Evolutionary conservation across 2,113 vertebrate species (phyloP).

Genomic region (Dasyprocta punctata): DNA sequence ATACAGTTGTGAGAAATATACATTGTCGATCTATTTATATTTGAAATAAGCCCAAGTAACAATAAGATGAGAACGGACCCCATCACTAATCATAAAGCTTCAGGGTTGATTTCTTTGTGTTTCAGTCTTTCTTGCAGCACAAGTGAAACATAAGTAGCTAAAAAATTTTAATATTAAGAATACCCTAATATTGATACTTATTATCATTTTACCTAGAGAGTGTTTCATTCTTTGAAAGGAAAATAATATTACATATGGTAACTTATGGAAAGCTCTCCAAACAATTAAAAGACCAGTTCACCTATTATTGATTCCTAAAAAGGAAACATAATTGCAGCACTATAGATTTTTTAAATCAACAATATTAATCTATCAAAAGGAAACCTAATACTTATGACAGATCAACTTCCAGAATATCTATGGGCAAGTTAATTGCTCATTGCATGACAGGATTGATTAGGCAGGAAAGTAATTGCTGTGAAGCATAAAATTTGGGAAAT

Average conservation of each 20-base stretch:
- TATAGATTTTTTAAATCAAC: constrained; percentile 45
- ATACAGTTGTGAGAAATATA: neutral
- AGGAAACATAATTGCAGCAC: constrained; percentile 55
- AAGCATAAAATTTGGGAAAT: constrained; percentile 72
- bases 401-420: neutral
- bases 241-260: neutral
- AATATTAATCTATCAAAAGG: constrained; percentile 46
- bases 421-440: constrained; percentile 60
- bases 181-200: neutral
- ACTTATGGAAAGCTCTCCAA: constrained; percentile 13
- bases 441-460: constrained; percentile 47
- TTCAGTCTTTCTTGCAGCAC: neutral
- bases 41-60: neutral
- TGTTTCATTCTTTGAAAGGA: constrained; percentile 5
- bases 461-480: constrained; percentile 67
- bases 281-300: neutral
- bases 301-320: neutral
- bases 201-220: neutral
- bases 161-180: constrained; percentile 21
- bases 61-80: neutral
- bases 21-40: neutral
- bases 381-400: constrained; percentile 48
- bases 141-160: neutral
- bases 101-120: neutral
- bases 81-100: neutral